Evolutionary conservation across 1,140 invertebrate genomes (phyloP).

Genomic region (Caenorhabditis latens): DNA sequence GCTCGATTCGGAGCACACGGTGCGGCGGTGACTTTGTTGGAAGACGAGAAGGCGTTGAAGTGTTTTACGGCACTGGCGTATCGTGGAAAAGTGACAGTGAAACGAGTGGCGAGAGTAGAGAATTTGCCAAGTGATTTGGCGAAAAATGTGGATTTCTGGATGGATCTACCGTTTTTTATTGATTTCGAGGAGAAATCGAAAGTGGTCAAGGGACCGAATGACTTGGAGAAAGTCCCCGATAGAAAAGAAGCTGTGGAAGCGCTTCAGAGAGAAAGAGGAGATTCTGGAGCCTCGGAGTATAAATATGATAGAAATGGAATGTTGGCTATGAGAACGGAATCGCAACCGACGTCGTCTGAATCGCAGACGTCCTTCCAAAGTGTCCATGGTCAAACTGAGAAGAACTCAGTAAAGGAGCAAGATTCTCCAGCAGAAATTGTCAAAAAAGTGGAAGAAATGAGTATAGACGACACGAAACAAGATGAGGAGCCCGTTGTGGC

Average conservation of each 20-base stretch:
- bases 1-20: slow-evolving; percentile 83
- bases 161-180: background rate
- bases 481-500: background rate
- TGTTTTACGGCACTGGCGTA: slow-evolving; percentile 58
- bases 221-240: slow-evolving; percentile 1
- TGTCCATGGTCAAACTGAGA: background rate
- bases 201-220: background rate
- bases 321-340: background rate
- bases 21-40: slow-evolving; percentile 66
- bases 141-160: slow-evolving; percentile 35
- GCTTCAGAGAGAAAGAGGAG: background rate
- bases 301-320: slow-evolving; percentile 30
- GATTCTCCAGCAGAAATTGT: background rate
- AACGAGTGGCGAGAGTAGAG: background rate
- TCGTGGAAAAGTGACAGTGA: slow-evolving; percentile 39
- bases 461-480: background rate
- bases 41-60: slow-evolving; percentile 55
- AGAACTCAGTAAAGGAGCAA: background rate
- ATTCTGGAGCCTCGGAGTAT: background rate
- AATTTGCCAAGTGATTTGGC: background rate
- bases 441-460: background rate
- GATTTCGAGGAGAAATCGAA: background rate
- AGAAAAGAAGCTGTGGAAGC: background rate
- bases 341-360: background rate
- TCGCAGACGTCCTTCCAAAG: background rate